phyloP scores from a whole-genome alignment of 2,888 invertebrate genomes.

The Lepidonotus clava region DNA sequence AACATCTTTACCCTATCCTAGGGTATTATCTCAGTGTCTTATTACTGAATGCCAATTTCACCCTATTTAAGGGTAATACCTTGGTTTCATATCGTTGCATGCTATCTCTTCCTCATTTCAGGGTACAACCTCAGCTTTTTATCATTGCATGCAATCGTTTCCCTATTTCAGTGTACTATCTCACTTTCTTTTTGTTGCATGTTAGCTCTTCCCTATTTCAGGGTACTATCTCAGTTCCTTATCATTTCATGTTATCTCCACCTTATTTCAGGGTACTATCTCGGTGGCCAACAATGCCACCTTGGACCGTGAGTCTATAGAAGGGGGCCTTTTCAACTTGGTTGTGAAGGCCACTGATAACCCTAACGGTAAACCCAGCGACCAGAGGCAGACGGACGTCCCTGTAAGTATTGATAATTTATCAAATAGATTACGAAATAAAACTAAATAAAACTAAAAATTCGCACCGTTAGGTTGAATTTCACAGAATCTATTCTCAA shows the following conservation, averaged over 20 bases:
- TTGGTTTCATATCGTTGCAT: neutral
- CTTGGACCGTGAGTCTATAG: slow-evolving; percentile 30
- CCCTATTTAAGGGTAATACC: neutral
- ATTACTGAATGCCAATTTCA: neutral
- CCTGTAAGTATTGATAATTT: neutral
- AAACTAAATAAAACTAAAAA: no score
- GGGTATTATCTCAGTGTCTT: neutral
- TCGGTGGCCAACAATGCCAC: neutral
- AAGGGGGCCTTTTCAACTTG: neutral
- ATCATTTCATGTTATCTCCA: no score
- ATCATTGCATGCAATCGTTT: neutral
- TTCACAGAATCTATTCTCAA: no score
- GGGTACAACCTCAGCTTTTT: no score
- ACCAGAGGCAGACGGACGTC: slow-evolving; percentile 3
- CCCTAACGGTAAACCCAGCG: neutral
- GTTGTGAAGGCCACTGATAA: slow-evolving; percentile 28
- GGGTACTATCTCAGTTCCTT: neutral
- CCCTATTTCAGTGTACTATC: neutral
- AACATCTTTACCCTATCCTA: neutral
- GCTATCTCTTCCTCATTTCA: neutral
- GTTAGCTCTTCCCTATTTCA: neutral
- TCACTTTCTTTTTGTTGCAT: no score
- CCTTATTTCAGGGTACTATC: slow-evolving; percentile 1
- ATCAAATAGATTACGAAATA: no score
- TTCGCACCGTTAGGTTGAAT: no score